Base-by-base conservation (phyloP, 2,888 invertebrate genomes). In the Abrostola tripartita region DNA sequence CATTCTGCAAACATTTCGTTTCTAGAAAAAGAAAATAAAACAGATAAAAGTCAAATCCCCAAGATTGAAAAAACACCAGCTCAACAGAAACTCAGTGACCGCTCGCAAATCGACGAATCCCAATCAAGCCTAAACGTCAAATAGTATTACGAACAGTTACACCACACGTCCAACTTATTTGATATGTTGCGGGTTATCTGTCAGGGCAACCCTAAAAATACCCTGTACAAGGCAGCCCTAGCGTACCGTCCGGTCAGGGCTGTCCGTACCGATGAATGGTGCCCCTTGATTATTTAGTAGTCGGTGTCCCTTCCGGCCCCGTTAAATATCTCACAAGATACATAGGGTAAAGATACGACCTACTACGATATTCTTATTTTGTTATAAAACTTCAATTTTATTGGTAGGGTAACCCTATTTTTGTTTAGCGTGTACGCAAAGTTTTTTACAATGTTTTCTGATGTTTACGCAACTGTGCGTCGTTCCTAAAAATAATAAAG, bases 301-400 rank as follows among this genome's bases (percentile, higher is more conserved):
- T 60, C 44, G 14, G 35, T 49, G 64, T 71, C 76, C 76, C 71
- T 76, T 75, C 76, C 78, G 75, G 57, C 12, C 58, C 53, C n/a
- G 54, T 68, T 74, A 66, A 76, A 78, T 76, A 76, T 68, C 58
- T 41, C 60, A 65, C 68, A 53, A 75, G 55, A 66, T 64, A 74
- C 63, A 62, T 38, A 11, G 56, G 61, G 59, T 52, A 44, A 44
- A 57, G 47, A 68, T 62, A 61, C 56, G 51, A 66, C 63, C 63
- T 65, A 61, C 71, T 71, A 61, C 59, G 44, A 78, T 78, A 74
- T 75, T 71, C 71, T 74, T 78, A 71, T 71, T 71, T 56, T 49
- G 61, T 59, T 52, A 56, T 56, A 78, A 77, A 78, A 64, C 61
- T 62, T 75, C 54, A 54, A 68, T 65, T 71, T 75, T 78, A 76